Evolutionary conservation across 2,888 invertebrate genomes (phyloP).

Genomic region (Amphipoea lucens): DNA sequence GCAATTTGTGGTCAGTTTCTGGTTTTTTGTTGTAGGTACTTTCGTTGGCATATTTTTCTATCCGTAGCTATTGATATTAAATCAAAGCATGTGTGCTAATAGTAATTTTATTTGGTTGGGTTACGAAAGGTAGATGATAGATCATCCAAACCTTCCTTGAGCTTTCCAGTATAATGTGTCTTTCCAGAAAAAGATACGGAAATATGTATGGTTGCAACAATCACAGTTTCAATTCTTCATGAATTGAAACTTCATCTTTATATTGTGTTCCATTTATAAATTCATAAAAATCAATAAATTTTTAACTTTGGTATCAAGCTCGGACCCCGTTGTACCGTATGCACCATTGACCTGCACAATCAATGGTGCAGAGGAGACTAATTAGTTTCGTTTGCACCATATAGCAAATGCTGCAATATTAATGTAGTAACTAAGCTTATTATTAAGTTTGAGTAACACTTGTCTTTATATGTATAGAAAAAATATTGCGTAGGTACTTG

Average conservation of each 20-base stretch:
- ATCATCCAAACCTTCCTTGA: not conserved
- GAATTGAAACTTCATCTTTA: not conserved
- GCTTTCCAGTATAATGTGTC: not conserved
- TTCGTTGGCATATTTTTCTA: slow-evolving; percentile 19
- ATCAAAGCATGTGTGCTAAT: slow-evolving; percentile 10
- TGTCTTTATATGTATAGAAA: not conserved
- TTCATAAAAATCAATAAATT: not conserved
- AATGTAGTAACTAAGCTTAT: not conserved
- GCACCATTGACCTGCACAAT: too few relatives aligned
- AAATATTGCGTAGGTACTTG: not conserved
- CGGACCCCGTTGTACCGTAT: too few relatives aligned
- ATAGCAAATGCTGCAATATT: not conserved
- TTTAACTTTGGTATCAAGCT: not conserved
- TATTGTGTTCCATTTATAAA: not conserved
- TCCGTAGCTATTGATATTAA: not conserved
- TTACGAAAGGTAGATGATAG: slow-evolving; percentile 4
- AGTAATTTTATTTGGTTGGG: not conserved
- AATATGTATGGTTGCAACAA: not conserved
- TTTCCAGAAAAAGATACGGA: not conserved
- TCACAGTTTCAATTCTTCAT: not conserved
- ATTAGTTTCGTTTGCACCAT: too few relatives aligned
- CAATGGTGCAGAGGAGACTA: too few relatives aligned
- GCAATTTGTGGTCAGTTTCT: slow-evolving; percentile 25
- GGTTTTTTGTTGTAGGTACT: slow-evolving; percentile 31
- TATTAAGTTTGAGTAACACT: not conserved